Evolutionary conservation across 2,797 vertebrate genomes (phyloP).

Genomic region (Rhynchotus rufescens): DNA sequence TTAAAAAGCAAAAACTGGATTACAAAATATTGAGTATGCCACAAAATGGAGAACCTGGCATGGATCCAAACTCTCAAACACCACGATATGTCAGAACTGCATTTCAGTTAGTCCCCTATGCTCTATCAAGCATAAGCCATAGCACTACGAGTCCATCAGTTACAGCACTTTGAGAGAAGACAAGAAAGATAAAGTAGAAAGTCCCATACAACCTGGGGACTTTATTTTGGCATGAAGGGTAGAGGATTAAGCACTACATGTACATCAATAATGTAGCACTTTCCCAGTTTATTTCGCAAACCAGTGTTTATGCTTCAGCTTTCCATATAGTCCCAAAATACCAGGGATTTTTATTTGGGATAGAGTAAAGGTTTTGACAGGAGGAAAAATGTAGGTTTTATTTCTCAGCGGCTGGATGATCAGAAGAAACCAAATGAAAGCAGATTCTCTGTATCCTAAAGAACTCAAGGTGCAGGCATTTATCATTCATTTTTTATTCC

Average conservation of each 20-base stretch:
- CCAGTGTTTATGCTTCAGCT: neutral
- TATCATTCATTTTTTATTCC: slow-evolving; percentile 20
- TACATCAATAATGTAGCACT: neutral
- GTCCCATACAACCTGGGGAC: neutral
- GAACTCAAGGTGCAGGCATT: neutral
- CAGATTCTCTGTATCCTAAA: neutral
- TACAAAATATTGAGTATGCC: neutral
- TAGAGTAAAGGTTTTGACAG: neutral
- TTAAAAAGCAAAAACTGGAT: neutral
- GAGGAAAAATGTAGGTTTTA: neutral
- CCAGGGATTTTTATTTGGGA: neutral
- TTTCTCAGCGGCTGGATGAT: neutral
- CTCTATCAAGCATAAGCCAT: neutral
- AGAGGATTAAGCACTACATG: neutral
- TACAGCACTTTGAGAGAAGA: neutral
- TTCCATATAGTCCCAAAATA: neutral
- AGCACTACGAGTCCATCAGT: neutral
- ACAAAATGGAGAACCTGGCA: neutral
- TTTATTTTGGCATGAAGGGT: neutral
- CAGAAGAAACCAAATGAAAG: neutral
- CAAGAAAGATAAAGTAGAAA: neutral
- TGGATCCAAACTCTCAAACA: neutral
- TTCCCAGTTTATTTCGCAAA: neutral
- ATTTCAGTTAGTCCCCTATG: neutral
- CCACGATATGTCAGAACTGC: neutral